phyloP scores from a whole-genome alignment of 2,113 vertebrate genomes.

The Phylloscopus whistleri region DNA sequence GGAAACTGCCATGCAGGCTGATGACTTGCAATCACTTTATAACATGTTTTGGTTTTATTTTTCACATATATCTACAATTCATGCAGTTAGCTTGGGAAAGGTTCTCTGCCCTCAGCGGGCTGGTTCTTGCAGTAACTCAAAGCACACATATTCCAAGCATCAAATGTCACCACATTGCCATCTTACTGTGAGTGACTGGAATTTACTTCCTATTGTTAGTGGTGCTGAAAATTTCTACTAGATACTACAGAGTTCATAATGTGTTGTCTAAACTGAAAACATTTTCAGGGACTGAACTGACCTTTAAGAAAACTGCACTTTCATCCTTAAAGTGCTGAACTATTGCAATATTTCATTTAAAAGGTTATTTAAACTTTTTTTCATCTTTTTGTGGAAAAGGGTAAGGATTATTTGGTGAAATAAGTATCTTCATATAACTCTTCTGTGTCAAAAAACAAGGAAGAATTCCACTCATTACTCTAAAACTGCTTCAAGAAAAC shows the following conservation, averaged over 20 bases:
- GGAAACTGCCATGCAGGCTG: background rate
- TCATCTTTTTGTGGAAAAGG: conserved; percentile 36
- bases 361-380: conserved; percentile 73
- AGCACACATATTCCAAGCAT: conserved; percentile 44
- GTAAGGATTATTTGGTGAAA: conserved; percentile 25
- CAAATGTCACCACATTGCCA: conserved; percentile 79
- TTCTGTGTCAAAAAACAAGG: background rate
- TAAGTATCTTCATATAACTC: conserved; percentile 8
- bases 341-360: conserved; percentile 74
- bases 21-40: conserved; percentile 36
- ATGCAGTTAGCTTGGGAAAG: conserved; percentile 20
- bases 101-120: background rate
- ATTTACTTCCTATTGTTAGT: conserved; percentile 71
- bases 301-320: conserved; percentile 74
- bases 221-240: conserved; percentile 67
- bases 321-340: conserved; percentile 66
- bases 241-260: conserved; percentile 61
- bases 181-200: conserved; percentile 73
- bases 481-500: background rate
- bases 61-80: conserved; percentile 49
- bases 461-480: background rate
- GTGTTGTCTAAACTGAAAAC: conserved; percentile 71
- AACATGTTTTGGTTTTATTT: conserved; percentile 36
- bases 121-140: conserved; percentile 41
- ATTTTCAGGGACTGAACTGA: conserved; percentile 67